Percentiles rank a stretch among this genome's conserved stretches.
Conservation (phyloP, 2,888 invertebrate species). For the Hymenopus coronatus region DNA sequence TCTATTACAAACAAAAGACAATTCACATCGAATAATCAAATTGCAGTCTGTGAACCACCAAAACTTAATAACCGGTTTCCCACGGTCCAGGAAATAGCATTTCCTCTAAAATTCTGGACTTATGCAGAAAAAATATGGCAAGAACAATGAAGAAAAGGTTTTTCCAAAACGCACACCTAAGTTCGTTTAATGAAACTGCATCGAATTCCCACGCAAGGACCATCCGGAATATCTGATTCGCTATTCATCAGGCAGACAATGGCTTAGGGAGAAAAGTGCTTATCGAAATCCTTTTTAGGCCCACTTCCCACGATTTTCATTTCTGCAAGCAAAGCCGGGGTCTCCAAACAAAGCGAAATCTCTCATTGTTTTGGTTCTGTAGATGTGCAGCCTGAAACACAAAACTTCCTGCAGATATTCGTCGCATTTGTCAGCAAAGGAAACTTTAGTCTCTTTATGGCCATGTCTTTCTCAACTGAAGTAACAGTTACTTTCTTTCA, state of each 20-base stretch:
- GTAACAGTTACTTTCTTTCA: too few species aligned
- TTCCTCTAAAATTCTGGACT: neutral
- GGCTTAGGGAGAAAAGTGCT: neutral
- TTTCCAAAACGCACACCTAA: neutral
- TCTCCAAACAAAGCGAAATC: neutral
- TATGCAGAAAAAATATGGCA: neutral
- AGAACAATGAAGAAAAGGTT: neutral
- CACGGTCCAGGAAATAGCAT: neutral
- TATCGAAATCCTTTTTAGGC: neutral
- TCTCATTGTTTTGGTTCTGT: too few species aligned
- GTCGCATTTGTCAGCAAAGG: too few species aligned
- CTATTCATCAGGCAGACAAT: neutral
- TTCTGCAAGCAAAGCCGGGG: neutral
- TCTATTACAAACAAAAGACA: too few species aligned
- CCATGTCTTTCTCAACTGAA: too few species aligned
- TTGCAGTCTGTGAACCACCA: neutral
- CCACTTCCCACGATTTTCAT: neutral
- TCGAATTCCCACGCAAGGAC: neutral
- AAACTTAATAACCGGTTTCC: neutral
- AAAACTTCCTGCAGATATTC: too few species aligned
- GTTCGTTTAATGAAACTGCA: neutral
- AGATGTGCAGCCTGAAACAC: too few species aligned
- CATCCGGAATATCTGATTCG: neutral
- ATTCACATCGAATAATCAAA: neutral
- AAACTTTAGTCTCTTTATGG: too few species aligned